These are phyloP conservation scores for Arge pagana DNA, from an alignment of 2,888 invertebrate species.

Conservation along the genomic window DNA sequence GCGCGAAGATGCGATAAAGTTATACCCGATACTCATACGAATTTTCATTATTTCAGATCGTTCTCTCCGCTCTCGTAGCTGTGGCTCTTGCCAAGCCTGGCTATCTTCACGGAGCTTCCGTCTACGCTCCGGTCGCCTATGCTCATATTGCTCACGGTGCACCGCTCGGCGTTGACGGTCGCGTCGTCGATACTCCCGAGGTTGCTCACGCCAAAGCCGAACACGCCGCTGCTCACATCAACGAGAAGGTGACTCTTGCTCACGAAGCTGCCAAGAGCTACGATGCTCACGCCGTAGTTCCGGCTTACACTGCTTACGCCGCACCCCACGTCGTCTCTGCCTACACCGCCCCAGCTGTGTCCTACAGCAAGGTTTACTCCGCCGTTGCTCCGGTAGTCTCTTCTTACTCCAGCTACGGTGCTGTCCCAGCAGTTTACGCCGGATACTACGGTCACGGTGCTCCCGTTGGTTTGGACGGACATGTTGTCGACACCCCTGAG, in stretches of 20 bases:
- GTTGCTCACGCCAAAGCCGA: slow-evolving; percentile 34
- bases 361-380: slow-evolving; percentile 16
- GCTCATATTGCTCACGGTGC: slow-evolving; percentile 14
- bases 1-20: no score
- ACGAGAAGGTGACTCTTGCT: slow-evolving; percentile 42
- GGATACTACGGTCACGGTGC: slow-evolving; percentile 29
- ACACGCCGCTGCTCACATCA: slow-evolving; percentile 50
- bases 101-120: slow-evolving; percentile 16
- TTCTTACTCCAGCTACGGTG: slow-evolving; percentile 8
- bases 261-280: slow-evolving; percentile 36
- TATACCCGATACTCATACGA: background rate
- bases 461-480: slow-evolving; percentile 38
- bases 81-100: slow-evolving; percentile 37
- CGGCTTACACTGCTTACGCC: slow-evolving; percentile 7
- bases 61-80: slow-evolving; percentile 38
- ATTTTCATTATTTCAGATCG: slow-evolving; percentile 28
- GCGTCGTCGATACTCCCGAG: slow-evolving; percentile 34
- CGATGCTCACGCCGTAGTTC: background rate
- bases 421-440: slow-evolving; percentile 23
- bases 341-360: slow-evolving; percentile 23
- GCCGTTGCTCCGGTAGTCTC: slow-evolving; percentile 10
- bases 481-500: slow-evolving; percentile 39
- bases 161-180: slow-evolving; percentile 15
- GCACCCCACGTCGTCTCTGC: slow-evolving; percentile 21
- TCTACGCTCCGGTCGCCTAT: slow-evolving; percentile 17